Evolutionary conservation across 2,113 vertebrate genomes (phyloP), one percentile per base, ranked within the genome.

Genomic region (Rhineura floridana): DNA sequence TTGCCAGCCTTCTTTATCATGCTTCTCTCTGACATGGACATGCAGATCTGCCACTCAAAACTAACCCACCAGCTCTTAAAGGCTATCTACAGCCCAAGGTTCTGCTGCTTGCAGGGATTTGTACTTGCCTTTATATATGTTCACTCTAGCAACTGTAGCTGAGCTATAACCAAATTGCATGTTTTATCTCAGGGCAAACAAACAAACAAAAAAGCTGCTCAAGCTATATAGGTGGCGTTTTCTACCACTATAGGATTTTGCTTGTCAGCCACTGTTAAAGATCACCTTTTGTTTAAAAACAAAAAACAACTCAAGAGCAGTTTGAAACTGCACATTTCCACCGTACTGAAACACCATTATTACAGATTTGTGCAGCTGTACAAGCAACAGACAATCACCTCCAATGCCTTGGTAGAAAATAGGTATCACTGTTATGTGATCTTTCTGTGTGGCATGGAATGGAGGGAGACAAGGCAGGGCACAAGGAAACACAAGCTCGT

Each of bases 1-100:
- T 92, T 91, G 92, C 90, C 90, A 91, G 88, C 59, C 89, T 90
- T 92, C 89, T 79, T 69, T 77, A 78, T 88, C 92, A 92, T 82
- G 86, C 90, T 85, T 92, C 93, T 79, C 87, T 92, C 91, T 90
- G 82, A 86, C 44, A 75, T 0, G 0, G 76, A 89, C 90, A 90
- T 87, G 88, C 89, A 75, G 86, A 90, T 80, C 48, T 87, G 73
- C 81, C 28, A 75, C 89, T 81, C 91, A 90, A 89, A 93, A 89
- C 82, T 1, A 48, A 75, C 88, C 87, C 89, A 69, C 55, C 10
- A 33, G 15, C 15, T 76, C 52, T 73, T 59, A 62, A 6, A 70
- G 50, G 48, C 63, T 63, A 30, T 62, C 73, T 78, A 36, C 6
- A 48, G 48, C n/a, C 80, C 63, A 62, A 17, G 12, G 69, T 62